These are phyloP conservation scores for Campylorhamphus procurvoides DNA, from an alignment of 2,113 vertebrate genomes.

Conservation along the genomic window DNA sequence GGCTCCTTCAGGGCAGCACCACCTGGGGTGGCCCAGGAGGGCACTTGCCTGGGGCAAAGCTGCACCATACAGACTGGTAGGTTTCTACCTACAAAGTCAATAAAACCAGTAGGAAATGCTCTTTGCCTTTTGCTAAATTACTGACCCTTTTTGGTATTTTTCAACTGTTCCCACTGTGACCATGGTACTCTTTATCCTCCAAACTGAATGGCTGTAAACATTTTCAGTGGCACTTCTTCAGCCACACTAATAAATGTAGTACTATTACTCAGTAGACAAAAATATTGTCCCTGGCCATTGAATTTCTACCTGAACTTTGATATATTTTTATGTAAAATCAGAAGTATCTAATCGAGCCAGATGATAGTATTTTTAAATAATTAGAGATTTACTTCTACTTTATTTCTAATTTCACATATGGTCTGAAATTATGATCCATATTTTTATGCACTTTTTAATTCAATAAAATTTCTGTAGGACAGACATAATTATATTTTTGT, in stretches of 20 bases:
- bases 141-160: not conserved
- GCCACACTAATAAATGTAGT: not conserved
- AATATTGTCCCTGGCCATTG: not conserved
- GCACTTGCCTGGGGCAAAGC: accelerated
- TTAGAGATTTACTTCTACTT: not conserved
- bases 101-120: not conserved
- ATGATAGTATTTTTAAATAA: constrained; percentile 10
- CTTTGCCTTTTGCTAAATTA: not conserved
- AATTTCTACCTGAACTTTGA: not conserved
- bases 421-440: not conserved
- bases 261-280: not conserved
- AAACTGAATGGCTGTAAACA: not conserved
- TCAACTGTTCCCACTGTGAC: not conserved
- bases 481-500: constrained; percentile 45
- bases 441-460: constrained; percentile 55
- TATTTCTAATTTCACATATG: not conserved
- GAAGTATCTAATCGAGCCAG: not conserved
- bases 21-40: accelerated
- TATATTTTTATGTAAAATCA: not conserved
- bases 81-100: not conserved
- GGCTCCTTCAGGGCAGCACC: not conserved
- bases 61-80: accelerated
- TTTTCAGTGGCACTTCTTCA: not conserved
- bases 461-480: constrained; percentile 14
- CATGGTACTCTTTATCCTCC: not conserved